Evolutionary conservation across 1,140 invertebrate species (phyloP).

Genomic region (Drosophila suzukii): DNA sequence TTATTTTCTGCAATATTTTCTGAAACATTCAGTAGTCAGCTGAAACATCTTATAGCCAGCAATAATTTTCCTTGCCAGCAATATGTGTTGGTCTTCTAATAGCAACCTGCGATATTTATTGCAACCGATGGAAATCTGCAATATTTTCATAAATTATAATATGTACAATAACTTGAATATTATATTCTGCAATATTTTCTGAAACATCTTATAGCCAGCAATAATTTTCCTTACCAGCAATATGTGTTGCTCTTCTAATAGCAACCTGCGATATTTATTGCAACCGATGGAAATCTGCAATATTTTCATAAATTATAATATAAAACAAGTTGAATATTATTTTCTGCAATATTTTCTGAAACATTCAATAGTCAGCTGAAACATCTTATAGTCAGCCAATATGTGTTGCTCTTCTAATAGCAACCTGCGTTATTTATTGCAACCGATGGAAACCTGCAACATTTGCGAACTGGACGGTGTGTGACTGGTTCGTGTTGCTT

Average conservation of each 20-base stretch:
- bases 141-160: background rate
- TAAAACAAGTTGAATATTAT: no score
- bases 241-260: background rate
- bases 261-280: constrained; percentile 6
- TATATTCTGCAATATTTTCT: background rate
- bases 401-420: background rate
- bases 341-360: no score
- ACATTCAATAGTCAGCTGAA: no score
- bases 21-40: no score
- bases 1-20: no score
- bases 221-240: background rate
- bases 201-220: no score
- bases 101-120: constrained; percentile 4
- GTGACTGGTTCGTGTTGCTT: constrained; percentile 45
- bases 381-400: no score
- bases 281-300: background rate
- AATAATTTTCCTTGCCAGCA: no score
- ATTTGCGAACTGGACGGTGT: constrained; percentile 14
- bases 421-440: constrained; percentile 8
- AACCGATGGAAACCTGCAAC: constrained; percentile 6
- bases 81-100: background rate
- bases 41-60: no score
- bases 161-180: no score
- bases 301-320: background rate
- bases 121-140: background rate